Percentiles rank a stretch among this genome's conserved stretches.
phyloP scores from a whole-genome alignment of 2,113 vertebrate genomes.

The Saguinus imperator region DNA sequence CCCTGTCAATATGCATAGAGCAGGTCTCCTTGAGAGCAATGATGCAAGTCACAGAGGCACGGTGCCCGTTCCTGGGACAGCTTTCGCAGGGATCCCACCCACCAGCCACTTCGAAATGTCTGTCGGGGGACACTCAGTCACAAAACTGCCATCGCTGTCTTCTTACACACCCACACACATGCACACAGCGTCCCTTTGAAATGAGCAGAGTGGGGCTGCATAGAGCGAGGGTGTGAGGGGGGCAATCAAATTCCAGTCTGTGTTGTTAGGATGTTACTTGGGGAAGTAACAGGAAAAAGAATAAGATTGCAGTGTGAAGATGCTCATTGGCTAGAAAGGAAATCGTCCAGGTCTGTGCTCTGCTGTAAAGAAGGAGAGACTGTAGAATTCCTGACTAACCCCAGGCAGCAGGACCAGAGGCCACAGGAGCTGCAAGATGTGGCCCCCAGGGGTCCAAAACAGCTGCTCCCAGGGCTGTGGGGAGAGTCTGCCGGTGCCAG shows the following conservation, averaged over 20 bases:
- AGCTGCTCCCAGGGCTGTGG: neutral
- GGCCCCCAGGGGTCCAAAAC: neutral
- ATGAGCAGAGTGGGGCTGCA: neutral
- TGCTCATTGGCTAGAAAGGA: neutral
- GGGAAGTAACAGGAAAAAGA: neutral
- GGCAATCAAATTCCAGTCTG: neutral
- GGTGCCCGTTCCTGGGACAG: neutral
- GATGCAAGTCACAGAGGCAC: neutral
- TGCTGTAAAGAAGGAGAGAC: neutral
- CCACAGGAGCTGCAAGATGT: fast-evolving
- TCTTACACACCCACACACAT: neutral
- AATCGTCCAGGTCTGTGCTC: neutral
- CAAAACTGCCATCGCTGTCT: neutral
- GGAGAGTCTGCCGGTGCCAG: neutral
- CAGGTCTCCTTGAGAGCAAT: neutral
- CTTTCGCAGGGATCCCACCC: neutral
- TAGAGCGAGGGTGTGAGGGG: neutral
- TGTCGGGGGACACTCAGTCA: neutral
- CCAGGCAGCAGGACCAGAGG: too few relatives aligned
- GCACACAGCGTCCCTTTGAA: neutral
- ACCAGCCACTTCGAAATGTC: neutral
- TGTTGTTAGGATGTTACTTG: neutral
- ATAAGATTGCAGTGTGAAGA: neutral
- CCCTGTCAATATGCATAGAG: too few relatives aligned
- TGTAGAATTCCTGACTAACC: neutral